These are phyloP conservation scores for Ennomos quercinarius DNA, from an alignment of 2,888 invertebrate genomes.

Conservation along the genomic window DNA sequence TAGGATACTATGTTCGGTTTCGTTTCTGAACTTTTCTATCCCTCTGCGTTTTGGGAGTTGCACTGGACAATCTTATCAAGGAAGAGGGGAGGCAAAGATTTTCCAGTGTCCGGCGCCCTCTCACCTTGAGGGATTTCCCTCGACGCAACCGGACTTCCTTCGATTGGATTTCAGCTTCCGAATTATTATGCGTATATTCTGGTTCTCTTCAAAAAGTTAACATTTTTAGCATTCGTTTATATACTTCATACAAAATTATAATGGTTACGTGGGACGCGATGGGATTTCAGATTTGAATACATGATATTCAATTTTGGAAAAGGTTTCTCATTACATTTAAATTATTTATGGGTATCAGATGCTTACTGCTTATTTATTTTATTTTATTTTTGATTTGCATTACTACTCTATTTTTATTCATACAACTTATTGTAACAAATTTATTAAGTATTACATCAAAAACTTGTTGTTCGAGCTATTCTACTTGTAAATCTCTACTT, in stretches of 20 bases:
- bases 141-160: constrained; percentile 60
- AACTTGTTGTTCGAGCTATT: too few species aligned
- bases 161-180: constrained; percentile 79
- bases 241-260: constrained; percentile 46
- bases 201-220: constrained; percentile 65
- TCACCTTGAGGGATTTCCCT: constrained; percentile 81
- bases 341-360: constrained; percentile 26
- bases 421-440: too few species aligned
- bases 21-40: constrained; percentile 83
- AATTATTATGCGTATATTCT: constrained; percentile 77
- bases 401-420: too few species aligned
- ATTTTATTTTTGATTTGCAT: too few species aligned
- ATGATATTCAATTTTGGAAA: constrained; percentile 44
- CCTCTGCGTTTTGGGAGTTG: constrained; percentile 83
- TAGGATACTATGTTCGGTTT: constrained; percentile 78
- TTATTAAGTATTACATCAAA: too few species aligned
- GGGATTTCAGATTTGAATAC: constrained; percentile 53
- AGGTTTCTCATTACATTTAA: constrained; percentile 35
- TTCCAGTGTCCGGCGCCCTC: constrained; percentile 80
- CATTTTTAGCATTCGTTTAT: constrained; percentile 50
- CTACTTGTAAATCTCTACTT: too few species aligned
- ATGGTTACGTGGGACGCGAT: constrained; percentile 46
- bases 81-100: constrained; percentile 73
- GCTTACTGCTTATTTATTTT: too few species aligned
- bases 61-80: constrained; percentile 85